These are phyloP conservation scores for Adelphocoris suturalis DNA, from an alignment of 2,888 invertebrate species.

Conservation along the genomic window DNA sequence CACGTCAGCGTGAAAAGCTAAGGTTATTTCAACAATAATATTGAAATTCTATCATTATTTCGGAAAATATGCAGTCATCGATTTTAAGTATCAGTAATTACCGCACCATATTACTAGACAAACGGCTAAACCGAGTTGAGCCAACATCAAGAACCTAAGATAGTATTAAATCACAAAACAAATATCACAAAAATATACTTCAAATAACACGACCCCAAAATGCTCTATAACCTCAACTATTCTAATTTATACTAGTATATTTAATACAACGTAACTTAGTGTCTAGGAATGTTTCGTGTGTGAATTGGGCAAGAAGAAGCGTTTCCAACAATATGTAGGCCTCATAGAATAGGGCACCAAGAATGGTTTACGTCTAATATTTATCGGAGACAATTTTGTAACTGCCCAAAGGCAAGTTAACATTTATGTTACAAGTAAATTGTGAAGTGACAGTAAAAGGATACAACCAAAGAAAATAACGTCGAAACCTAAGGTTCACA, in stretches of 20 bases:
- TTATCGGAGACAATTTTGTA: too few relatives aligned
- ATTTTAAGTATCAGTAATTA: background rate
- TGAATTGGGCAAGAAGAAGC: background rate
- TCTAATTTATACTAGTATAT: background rate
- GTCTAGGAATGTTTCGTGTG: constrained; percentile 1
- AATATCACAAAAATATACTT: constrained; percentile 37
- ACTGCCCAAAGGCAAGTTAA: too few relatives aligned
- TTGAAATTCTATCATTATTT: background rate
- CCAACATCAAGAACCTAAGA: constrained; percentile 25
- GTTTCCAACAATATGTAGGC: background rate
- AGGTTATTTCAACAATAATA: background rate
- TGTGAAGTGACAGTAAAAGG: too few relatives aligned
- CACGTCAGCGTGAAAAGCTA: background rate
- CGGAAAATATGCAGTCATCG: background rate
- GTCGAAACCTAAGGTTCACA: too few relatives aligned
- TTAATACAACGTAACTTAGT: background rate
- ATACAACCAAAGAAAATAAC: too few relatives aligned
- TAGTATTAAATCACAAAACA: background rate
- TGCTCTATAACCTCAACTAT: background rate
- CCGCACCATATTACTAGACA: background rate
- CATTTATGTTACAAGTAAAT: too few relatives aligned
- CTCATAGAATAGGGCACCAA: background rate
- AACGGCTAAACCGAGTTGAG: constrained; percentile 30
- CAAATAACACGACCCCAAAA: constrained; percentile 22
- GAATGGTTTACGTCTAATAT: background rate